phyloP scores from a whole-genome alignment of 2,797 vertebrate genomes.

The Limosa lapponica region DNA sequence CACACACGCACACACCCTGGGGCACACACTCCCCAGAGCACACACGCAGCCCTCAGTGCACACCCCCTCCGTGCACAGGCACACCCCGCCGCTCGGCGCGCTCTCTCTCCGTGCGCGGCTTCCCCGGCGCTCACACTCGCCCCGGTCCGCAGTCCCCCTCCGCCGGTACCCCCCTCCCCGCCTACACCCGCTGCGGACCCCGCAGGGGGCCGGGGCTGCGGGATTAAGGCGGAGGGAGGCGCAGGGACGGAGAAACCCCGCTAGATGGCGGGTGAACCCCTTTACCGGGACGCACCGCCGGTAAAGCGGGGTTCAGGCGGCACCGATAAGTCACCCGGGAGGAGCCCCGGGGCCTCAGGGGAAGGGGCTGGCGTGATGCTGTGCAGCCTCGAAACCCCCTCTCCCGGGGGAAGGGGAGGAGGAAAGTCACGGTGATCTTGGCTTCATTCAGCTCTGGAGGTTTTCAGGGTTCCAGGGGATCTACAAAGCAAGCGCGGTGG shows the following conservation, averaged over 20 bases:
- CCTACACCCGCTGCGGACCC: neutral
- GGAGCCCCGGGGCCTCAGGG: neutral
- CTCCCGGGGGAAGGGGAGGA: neutral
- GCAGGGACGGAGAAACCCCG: neutral
- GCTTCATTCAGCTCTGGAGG: neutral
- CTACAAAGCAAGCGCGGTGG: rapidly evolving
- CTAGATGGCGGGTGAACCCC: neutral
- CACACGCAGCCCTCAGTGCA: neutral
- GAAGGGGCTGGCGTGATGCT: neutral
- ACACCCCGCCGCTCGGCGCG: neutral
- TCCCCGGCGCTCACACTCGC: neutral
- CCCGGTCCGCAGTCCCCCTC: too few relatives aligned
- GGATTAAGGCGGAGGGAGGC: neutral
- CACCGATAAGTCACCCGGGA: neutral
- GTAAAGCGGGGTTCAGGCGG: rapidly evolving
- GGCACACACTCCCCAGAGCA: too few relatives aligned
- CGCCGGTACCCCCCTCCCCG: too few relatives aligned
- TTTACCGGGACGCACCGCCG: too few relatives aligned
- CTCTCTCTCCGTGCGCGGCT: too few relatives aligned
- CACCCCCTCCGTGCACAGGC: too few relatives aligned
- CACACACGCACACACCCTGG: too few relatives aligned
- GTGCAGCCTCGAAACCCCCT: neutral
- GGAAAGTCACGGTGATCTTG: neutral
- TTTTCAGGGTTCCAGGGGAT: neutral
- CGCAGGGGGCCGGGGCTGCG: neutral